Evolutionary conservation across 2,113 vertebrate genomes (phyloP).

Genomic region (Vulpes lagopus): DNA sequence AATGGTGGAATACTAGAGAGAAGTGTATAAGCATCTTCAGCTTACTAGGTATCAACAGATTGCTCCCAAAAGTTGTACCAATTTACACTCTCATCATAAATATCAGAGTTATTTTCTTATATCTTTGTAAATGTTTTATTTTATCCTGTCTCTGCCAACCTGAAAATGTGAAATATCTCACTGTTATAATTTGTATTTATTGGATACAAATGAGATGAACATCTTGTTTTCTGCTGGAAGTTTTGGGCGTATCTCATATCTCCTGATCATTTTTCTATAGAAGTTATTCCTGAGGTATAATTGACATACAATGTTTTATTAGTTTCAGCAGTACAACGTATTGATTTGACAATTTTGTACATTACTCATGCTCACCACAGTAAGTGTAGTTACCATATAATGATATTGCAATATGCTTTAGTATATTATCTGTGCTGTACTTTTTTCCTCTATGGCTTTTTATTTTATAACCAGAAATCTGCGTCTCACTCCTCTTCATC

Average conservation of each 20-base stretch:
- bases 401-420: no score
- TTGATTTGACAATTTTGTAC: not conserved
- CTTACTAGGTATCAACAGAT: not conserved
- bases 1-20: not conserved
- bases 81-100: not conserved
- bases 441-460: not conserved
- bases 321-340: not conserved
- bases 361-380: not conserved
- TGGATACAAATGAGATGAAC: not conserved
- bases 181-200: not conserved
- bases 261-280: not conserved
- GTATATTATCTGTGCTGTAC: no score
- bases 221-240: not conserved
- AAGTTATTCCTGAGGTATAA: not conserved
- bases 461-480: not conserved
- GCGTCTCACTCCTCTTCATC: not conserved
- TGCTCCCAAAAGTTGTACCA: not conserved
- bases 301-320: not conserved
- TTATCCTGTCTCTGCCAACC: not conserved
- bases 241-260: not conserved
- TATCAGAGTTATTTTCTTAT: not conserved
- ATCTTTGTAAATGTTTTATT: not conserved
- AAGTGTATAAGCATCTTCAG: not conserved
- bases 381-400: not conserved
- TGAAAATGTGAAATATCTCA: not conserved